A percentile compares a stretch with the other conserved stretches of the same genome.
These are phyloP conservation scores for Nebria ingens DNA, from an alignment of 1,140 invertebrate species.

Conservation along the genomic window DNA sequence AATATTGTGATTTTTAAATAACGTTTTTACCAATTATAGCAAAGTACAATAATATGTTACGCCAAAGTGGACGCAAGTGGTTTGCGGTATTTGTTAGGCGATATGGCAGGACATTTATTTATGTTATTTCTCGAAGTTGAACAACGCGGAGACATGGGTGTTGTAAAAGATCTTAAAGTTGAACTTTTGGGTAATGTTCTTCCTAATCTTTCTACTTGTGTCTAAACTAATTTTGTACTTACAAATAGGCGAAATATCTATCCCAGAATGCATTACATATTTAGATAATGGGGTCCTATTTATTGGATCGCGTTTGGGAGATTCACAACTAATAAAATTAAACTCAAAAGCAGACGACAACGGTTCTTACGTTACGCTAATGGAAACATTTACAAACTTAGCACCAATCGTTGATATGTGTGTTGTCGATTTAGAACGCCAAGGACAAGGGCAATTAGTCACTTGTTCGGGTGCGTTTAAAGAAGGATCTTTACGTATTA, in stretches of 20 bases:
- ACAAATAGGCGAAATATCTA: conserved; percentile 75
- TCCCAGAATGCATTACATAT: conserved; percentile 98
- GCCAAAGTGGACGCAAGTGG: conserved; percentile 88
- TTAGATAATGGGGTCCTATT: conserved; percentile 97
- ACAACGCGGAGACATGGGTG: conserved; percentile 59
- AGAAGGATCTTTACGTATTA: conserved; percentile 93
- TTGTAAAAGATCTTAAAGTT: conserved; percentile 86
- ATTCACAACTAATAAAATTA: conserved; percentile 91
- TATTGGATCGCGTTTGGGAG: conserved; percentile 90
- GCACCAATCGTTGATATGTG: conserved; percentile 98
- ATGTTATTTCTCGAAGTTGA: conserved; percentile 91
- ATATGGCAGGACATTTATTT: conserved; percentile 89
- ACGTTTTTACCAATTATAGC: conserved; percentile 42
- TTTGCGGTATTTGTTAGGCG: conserved; percentile 84
- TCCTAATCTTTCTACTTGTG: neutral
- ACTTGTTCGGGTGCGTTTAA: conserved; percentile 97
- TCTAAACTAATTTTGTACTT: neutral
- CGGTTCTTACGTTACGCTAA: conserved; percentile 82
- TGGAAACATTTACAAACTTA: conserved; percentile 95
- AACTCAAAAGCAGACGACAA: conserved; percentile 75
- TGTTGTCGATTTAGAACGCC: conserved; percentile 89
- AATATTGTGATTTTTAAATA: conserved; percentile 9
- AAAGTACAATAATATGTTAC: conserved; percentile 94
- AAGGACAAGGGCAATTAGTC: conserved; percentile 95
- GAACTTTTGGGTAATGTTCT: conserved; percentile 64